phyloP scores from a whole-genome alignment of 1,140 invertebrate genomes.

The Chelonus insularis region DNA sequence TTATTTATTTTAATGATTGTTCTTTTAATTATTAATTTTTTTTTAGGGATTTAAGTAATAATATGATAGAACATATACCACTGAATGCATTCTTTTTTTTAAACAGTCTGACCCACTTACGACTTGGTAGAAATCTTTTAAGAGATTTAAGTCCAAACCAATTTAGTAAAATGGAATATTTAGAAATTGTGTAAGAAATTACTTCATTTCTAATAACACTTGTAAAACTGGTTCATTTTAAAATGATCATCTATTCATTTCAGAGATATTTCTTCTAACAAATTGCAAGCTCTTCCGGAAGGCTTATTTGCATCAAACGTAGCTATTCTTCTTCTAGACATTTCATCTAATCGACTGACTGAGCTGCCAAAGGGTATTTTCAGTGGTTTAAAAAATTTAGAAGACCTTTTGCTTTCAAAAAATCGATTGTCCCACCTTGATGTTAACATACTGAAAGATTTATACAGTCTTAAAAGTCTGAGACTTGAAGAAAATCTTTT shows the following conservation, averaged over 20 bases:
- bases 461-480: conserved; percentile 67
- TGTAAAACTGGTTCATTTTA: too few relatives aligned
- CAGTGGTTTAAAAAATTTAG: conserved; percentile 49
- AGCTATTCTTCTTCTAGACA: conserved; percentile 54
- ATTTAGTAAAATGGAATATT: conserved; percentile 67
- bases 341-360: conserved; percentile 58
- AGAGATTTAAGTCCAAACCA: conserved; percentile 69
- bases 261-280: conserved; percentile 75
- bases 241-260: conserved; percentile 17
- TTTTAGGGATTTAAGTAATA: conserved; percentile 74
- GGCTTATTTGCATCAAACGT: conserved; percentile 52
- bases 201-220: too few relatives aligned
- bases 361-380: conserved; percentile 52
- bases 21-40: conserved; percentile 24
- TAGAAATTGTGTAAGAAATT: conserved; percentile 69
- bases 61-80: conserved; percentile 76
- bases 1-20: conserved; percentile 3
- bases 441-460: conserved; percentile 65
- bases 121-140: conserved; percentile 74
- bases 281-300: conserved; percentile 63
- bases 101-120: conserved; percentile 70
- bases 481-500: conserved; percentile 74
- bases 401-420: conserved; percentile 60
- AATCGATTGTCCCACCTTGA: conserved; percentile 57
- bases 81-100: conserved; percentile 73